These are phyloP conservation scores for Stylophora pistillata DNA, from an alignment of 64 coral and sea anemone genomes.

Conservation along the genomic window DNA sequence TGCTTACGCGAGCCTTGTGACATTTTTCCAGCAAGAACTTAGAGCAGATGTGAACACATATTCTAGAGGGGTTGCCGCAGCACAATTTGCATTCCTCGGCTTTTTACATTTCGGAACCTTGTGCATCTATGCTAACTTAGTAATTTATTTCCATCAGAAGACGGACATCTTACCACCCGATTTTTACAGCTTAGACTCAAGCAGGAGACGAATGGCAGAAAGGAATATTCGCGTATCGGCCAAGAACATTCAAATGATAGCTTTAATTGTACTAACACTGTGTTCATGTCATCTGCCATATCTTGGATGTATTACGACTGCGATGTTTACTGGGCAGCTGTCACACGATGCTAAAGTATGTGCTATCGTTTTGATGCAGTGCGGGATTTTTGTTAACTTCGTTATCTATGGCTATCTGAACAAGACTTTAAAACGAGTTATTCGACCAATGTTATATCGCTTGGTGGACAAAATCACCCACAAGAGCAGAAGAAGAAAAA, in stretches of 20 bases:
- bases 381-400: slow-evolving; percentile 24
- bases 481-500: background rate
- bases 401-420: slow-evolving; percentile 58
- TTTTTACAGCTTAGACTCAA: slow-evolving; percentile 65
- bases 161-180: slow-evolving; percentile 42
- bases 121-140: slow-evolving; percentile 22
- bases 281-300: slow-evolving; percentile 42
- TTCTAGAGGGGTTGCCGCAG: slow-evolving; percentile 27
- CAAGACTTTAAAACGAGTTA: slow-evolving; percentile 35
- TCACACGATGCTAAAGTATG: slow-evolving; percentile 16
- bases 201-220: slow-evolving; percentile 28
- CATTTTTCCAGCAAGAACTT: background rate
- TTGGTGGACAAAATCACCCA: slow-evolving; percentile 9
- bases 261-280: slow-evolving; percentile 16
- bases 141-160: slow-evolving; percentile 42
- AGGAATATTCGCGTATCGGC: slow-evolving; percentile 30
- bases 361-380: slow-evolving; percentile 1
- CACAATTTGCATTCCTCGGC: slow-evolving; percentile 50
- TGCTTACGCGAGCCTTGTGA: slow-evolving; percentile 13
- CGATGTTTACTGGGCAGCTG: slow-evolving; percentile 65
- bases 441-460: slow-evolving; percentile 27
- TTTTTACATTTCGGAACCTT: slow-evolving; percentile 18
- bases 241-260: slow-evolving; percentile 63
- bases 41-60: background rate
- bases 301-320: slow-evolving; percentile 9